A percentile compares a stretch with the other conserved stretches of the same genome.
Evolutionary conservation across 2,888 invertebrate genomes (phyloP).

Genomic region (Congeria kusceri): DNA sequence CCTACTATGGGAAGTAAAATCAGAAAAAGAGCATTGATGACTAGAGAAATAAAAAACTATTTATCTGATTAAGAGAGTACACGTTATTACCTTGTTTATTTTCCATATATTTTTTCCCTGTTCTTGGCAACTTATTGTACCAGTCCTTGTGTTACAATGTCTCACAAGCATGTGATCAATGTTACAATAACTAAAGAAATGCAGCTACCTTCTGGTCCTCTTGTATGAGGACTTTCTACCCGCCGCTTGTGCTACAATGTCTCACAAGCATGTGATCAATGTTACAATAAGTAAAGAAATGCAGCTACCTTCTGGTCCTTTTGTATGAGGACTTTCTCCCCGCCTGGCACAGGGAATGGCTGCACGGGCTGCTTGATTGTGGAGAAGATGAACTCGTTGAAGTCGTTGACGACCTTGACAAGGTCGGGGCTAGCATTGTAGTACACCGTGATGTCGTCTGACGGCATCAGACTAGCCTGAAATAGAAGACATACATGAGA

Average conservation of each 20-base stretch:
- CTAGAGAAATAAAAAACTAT: no score
- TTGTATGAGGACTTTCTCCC: constrained; percentile 88
- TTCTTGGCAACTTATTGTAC: no score
- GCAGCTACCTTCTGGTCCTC: constrained; percentile 86
- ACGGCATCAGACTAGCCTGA: constrained; percentile 93
- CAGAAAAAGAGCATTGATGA: no score
- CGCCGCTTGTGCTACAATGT: constrained; percentile 68
- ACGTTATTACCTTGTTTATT: no score
- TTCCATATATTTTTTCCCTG: no score
- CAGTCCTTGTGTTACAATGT: no score
- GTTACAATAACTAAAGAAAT: no score
- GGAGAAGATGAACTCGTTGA: constrained; percentile 91
- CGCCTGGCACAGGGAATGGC: constrained; percentile 86
- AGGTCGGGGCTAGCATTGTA: constrained; percentile 87
- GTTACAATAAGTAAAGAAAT: no score
- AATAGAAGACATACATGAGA: constrained; percentile 17
- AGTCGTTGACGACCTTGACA: constrained; percentile 89
- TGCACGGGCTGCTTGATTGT: constrained; percentile 93
- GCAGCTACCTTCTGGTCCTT: constrained; percentile 86
- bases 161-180: no score
- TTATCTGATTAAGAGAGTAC: no score
- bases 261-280: no score
- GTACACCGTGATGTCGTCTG: constrained; percentile 94
- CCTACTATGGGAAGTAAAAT: no score
- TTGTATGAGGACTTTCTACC: constrained; percentile 88